These are phyloP conservation scores for Tinamus major DNA, from an alignment of 2,797 vertebrate genomes.

Conservation along the genomic window DNA sequence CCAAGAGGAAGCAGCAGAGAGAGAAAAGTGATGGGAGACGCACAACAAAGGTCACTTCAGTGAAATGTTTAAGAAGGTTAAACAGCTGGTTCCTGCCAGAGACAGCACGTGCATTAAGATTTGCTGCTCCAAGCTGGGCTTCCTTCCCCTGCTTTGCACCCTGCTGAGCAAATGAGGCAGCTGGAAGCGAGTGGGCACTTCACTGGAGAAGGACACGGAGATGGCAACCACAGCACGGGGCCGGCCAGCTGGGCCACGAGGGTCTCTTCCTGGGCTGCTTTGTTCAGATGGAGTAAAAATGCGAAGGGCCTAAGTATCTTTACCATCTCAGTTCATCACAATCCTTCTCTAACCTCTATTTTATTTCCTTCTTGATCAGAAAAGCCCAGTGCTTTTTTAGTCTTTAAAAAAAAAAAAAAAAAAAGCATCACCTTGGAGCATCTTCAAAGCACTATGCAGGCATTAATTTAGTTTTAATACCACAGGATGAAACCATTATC, in stretches of 20 bases:
- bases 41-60: background rate
- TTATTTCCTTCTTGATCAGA: conserved; percentile 15
- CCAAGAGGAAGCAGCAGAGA: background rate
- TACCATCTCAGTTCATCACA: background rate
- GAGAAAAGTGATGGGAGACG: background rate
- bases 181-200: background rate
- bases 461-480: background rate
- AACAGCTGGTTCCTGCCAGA: background rate
- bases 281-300: background rate
- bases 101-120: background rate
- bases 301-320: background rate
- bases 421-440: background rate
- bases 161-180: background rate
- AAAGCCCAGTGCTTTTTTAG: background rate
- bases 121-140: background rate
- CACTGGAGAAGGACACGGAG: background rate
- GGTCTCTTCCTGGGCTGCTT: background rate
- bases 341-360: background rate
- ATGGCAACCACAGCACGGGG: background rate
- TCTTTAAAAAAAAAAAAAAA: background rate
- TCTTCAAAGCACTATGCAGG: background rate
- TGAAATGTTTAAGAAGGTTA: background rate
- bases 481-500: background rate
- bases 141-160: background rate
- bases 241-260: background rate